A percentile compares a stretch with the other conserved stretches of the same genome.
Conservation (phyloP, 1,140 invertebrate genomes). For the Magallana gigas region DNA sequence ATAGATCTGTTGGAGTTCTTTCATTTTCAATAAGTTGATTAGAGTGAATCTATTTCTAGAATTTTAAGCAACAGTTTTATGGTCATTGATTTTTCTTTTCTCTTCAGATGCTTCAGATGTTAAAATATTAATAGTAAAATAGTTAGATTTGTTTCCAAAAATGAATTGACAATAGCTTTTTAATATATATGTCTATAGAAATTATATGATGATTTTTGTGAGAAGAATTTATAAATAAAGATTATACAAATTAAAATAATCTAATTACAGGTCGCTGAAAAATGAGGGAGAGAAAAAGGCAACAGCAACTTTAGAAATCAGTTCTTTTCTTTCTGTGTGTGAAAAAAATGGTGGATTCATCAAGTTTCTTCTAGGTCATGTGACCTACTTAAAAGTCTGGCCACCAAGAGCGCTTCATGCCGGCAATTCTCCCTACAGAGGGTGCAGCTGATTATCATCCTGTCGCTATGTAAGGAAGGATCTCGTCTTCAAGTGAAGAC, state of each 20-base stretch:
- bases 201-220: too few relatives aligned
- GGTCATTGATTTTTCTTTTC: too few relatives aligned
- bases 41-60: too few relatives aligned
- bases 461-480: not conserved
- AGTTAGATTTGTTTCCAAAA: too few relatives aligned
- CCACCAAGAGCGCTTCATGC: not conserved
- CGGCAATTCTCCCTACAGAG: not conserved
- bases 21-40: too few relatives aligned
- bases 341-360: not conserved
- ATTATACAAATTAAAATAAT: not conserved
- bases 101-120: too few relatives aligned
- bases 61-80: too few relatives aligned
- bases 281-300: not conserved
- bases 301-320: not conserved
- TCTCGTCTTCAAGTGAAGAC: constrained; percentile 19
- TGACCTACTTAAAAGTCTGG: not conserved
- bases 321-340: not conserved
- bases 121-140: too few relatives aligned
- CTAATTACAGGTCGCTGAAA: not conserved
- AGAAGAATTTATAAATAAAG: too few relatives aligned
- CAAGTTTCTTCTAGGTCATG: not conserved
- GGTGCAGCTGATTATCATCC: not conserved
- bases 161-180: too few relatives aligned
- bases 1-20: too few relatives aligned
- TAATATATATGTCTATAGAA: too few relatives aligned